These are phyloP conservation scores for Eurypyga helias DNA, from an alignment of 2,113 vertebrate species.

Conservation along the genomic window DNA sequence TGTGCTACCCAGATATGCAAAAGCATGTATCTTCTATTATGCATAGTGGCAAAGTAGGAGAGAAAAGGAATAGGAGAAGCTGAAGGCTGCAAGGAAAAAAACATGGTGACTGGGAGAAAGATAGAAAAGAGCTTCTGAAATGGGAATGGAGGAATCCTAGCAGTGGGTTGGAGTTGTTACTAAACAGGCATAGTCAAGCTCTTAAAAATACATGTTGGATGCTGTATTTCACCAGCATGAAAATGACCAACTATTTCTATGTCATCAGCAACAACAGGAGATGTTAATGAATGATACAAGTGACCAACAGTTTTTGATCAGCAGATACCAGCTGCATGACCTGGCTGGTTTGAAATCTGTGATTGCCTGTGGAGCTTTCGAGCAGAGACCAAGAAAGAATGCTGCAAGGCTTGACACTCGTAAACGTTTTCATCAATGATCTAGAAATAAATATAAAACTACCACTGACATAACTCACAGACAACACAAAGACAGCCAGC, in stretches of 20 bases:
- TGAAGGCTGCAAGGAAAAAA: background rate
- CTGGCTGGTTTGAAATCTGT: background rate
- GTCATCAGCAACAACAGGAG: background rate
- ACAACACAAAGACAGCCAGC: background rate
- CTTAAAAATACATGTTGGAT: background rate
- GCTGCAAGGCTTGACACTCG: background rate
- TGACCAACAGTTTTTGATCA: background rate
- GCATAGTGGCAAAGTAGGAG: background rate
- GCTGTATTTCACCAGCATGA: background rate
- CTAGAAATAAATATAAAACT: background rate
- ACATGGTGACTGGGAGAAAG: background rate
- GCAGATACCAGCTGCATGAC: background rate
- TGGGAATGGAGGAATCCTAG: background rate
- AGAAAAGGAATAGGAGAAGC: background rate
- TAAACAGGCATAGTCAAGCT: background rate
- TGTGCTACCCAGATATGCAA: background rate
- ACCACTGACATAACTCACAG: background rate
- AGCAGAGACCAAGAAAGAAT: background rate
- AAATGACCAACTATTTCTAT: background rate
- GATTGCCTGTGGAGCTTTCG: background rate
- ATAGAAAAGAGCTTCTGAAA: background rate
- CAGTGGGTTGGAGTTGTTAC: background rate
- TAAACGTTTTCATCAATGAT: background rate
- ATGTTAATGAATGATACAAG: background rate
- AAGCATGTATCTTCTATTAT: background rate